phyloP scores from a whole-genome alignment of 2,888 invertebrate species.

The Agrochola lychnidis region DNA sequence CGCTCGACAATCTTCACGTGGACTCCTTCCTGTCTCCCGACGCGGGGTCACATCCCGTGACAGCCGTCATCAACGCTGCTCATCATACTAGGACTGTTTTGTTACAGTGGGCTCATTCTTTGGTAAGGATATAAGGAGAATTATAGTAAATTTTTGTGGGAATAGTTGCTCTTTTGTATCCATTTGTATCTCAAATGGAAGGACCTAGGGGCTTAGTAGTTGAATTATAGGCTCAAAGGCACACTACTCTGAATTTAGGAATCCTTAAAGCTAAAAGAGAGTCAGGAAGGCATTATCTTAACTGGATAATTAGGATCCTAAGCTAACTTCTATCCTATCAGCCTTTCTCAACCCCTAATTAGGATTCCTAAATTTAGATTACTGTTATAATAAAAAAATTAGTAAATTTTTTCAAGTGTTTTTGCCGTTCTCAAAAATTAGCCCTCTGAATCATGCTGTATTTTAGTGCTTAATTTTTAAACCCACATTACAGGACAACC shows the following conservation, averaged over 20 bases:
- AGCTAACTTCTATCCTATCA: too few relatives aligned
- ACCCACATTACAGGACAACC: too few relatives aligned
- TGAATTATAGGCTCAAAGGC: too few relatives aligned
- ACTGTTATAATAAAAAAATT: too few relatives aligned
- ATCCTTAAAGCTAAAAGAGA: not conserved
- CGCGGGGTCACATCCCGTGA: constrained; percentile 92
- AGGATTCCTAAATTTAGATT: not conserved
- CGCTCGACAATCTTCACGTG: constrained; percentile 71
- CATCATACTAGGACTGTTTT: constrained; percentile 85
- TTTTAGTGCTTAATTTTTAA: too few relatives aligned
- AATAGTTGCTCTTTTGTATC: too few relatives aligned
- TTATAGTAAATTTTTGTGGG: not conserved
- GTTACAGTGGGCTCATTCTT: constrained; percentile 87
- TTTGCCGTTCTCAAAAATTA: too few relatives aligned
- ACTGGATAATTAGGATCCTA: not conserved
- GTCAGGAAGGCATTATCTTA: not conserved
- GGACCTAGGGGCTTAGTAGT: too few relatives aligned
- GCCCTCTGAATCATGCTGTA: too few relatives aligned
- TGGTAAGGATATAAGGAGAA: constrained; percentile 71
- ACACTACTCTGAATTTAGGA: not conserved
- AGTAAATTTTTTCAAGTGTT: too few relatives aligned
- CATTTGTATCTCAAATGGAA: too few relatives aligned
- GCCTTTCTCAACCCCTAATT: not conserved
- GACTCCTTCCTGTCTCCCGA: constrained; percentile 77
- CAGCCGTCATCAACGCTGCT: constrained; percentile 86